Percentiles rank a stretch among this genome's conserved stretches.
Evolutionary conservation across 35 echinoderm and acorn worm species (phyloP).

Genomic region (Diadema setosum): DNA sequence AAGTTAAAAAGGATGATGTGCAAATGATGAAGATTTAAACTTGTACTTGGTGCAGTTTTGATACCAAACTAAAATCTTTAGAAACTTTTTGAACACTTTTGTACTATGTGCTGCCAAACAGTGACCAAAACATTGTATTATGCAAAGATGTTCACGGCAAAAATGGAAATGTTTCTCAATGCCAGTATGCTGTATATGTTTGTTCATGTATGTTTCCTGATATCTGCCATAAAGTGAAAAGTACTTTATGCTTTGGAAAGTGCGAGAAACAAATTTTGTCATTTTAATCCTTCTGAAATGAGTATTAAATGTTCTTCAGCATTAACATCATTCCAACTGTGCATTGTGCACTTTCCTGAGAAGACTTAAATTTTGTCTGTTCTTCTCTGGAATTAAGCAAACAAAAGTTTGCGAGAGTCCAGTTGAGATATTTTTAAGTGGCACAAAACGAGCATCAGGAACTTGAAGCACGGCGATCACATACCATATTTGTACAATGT

Average conservation of each 20-base stretch:
- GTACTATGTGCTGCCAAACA: not conserved
- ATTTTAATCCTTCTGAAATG: not conserved
- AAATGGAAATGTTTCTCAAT: not conserved
- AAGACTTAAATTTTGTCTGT: not conserved
- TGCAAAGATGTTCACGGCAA: not conserved
- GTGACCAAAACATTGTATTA: constrained; percentile 1
- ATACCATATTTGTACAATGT: too few species aligned
- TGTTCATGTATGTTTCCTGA: not conserved
- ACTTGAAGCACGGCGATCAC: too few species aligned
- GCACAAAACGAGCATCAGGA: too few species aligned
- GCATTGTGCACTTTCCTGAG: too few species aligned
- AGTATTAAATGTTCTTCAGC: constrained; percentile 8
- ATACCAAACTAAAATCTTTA: too few species aligned
- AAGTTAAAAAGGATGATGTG: too few species aligned
- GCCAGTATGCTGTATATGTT: not conserved
- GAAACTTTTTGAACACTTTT: not conserved
- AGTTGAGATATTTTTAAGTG: too few species aligned
- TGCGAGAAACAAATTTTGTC: too few species aligned
- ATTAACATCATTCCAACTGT: not conserved
- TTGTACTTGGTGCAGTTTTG: too few species aligned
- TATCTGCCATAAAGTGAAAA: not conserved
- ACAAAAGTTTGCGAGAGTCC: too few species aligned
- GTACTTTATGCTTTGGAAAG: not conserved
- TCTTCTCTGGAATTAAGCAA: too few species aligned
- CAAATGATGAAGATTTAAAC: too few species aligned